Conservation (phyloP, 2,113 vertebrate species). For the Saimiri boliviensis region DNA sequence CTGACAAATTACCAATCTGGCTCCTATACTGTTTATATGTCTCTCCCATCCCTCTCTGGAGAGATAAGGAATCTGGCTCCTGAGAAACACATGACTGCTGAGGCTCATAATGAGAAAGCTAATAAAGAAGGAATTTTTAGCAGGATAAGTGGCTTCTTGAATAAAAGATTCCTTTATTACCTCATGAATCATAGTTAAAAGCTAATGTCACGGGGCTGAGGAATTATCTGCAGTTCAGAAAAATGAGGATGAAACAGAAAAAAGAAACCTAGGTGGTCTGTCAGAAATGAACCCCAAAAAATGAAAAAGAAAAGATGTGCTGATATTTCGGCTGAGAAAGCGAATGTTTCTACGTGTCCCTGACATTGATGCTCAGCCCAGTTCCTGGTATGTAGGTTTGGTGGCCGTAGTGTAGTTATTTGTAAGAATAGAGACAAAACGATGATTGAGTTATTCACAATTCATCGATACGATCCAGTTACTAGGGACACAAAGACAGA, state of each 20-base stretch:
- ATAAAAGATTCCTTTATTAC: constrained; percentile 62
- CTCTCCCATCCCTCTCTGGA: neutral
- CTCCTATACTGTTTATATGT: neutral
- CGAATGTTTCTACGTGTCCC: neutral
- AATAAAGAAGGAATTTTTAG: constrained; percentile 50
- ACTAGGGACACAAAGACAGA: fast-evolving
- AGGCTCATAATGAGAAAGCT: constrained; percentile 53
- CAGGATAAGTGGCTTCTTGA: constrained; percentile 46
- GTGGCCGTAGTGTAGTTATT: neutral
- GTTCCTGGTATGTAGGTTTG: neutral
- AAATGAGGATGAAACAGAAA: neutral
- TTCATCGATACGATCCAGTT: too few relatives aligned
- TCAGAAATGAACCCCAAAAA: too few relatives aligned
- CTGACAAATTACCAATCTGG: neutral
- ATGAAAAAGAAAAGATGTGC: neutral
- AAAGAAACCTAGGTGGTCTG: neutral
- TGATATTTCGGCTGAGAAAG: neutral
- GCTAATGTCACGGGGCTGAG: constrained; percentile 4
- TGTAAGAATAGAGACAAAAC: neutral
- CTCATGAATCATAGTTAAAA: constrained; percentile 67
- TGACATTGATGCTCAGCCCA: fast-evolving
- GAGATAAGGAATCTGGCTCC: neutral
- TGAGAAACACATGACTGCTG: neutral
- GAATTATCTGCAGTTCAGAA: neutral
- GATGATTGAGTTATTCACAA: neutral